Evolutionary conservation across 2,888 invertebrate genomes (phyloP).

Genomic region (Branchipolynoe longqiensis): DNA sequence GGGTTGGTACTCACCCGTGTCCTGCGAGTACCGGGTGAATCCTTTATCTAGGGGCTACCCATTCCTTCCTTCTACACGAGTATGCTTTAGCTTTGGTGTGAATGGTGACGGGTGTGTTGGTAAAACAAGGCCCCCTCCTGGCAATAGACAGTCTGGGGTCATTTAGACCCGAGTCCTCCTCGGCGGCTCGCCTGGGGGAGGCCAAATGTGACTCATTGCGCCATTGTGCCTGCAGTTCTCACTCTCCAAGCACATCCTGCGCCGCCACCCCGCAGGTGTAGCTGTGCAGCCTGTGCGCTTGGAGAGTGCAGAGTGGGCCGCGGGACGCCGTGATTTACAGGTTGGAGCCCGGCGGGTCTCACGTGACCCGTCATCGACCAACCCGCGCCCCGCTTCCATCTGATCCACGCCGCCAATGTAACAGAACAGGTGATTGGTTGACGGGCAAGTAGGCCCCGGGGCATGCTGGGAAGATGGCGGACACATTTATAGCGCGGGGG

Average conservation of each 20-base stretch:
- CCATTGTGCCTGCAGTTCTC: neutral
- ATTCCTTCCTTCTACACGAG: too few species aligned
- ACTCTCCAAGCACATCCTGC: slow-evolving; percentile 11
- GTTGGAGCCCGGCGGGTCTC: neutral
- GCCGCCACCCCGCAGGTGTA: neutral
- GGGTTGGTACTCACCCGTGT: too few species aligned
- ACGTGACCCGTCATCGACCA: slow-evolving; percentile 48
- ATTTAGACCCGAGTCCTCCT: neutral
- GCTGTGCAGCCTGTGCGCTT: neutral
- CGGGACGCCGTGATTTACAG: slow-evolving; percentile 22
- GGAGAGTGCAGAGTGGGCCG: neutral
- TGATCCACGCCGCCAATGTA: slow-evolving; percentile 33
- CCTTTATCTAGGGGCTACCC: too few species aligned
- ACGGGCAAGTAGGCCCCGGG: slow-evolving; percentile 45
- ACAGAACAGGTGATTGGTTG: slow-evolving; percentile 55
- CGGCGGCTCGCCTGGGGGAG: neutral
- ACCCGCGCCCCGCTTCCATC: slow-evolving; percentile 27
- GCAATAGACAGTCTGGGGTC: too few species aligned
- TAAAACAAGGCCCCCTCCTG: too few species aligned
- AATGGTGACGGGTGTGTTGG: too few species aligned
- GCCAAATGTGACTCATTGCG: slow-evolving; percentile 25
- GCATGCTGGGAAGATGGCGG: slow-evolving; percentile 43
- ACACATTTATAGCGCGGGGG: slow-evolving; percentile 37
- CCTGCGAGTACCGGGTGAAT: too few species aligned
- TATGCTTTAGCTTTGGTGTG: too few species aligned